phyloP scores from a whole-genome alignment of 2,888 invertebrate species.

The Macroteleia sp. region DNA sequence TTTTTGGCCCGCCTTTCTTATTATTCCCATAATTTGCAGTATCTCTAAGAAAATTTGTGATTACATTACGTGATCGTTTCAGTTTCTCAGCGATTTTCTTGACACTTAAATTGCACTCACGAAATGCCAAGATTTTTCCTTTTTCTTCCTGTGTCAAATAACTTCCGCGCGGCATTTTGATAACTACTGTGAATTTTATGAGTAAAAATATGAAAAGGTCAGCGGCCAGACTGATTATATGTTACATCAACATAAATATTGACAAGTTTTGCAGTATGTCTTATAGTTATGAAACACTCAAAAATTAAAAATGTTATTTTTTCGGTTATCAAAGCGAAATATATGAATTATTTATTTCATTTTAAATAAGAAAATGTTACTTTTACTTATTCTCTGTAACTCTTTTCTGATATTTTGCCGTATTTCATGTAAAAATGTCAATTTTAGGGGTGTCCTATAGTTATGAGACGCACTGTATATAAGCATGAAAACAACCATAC shows the following conservation, averaged over 20 bases:
- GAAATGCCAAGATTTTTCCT: constrained; percentile 15
- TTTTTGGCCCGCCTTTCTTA: background rate
- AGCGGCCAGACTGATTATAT: no score
- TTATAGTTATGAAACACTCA: background rate
- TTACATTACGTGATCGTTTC: background rate
- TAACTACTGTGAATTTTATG: constrained; percentile 4
- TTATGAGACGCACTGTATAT: constrained; percentile 3
- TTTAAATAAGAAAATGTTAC: background rate
- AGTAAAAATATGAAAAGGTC: no score
- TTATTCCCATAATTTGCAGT: no score
- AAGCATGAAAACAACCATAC: no score
- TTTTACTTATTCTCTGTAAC: background rate
- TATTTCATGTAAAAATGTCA: background rate
- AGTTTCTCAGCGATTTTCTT: constrained; percentile 15
- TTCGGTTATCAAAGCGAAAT: background rate
- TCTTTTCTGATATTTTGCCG: background rate
- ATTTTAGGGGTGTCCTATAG: background rate
- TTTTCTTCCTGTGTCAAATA: constrained; percentile 8
- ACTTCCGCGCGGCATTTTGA: constrained; percentile 12
- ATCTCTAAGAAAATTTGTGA: no score
- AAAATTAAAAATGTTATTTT: background rate
- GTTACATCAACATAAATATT: no score
- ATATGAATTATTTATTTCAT: background rate
- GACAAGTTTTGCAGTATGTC: background rate
- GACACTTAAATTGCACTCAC: constrained; percentile 15